These are phyloP conservation scores for Chelon labrosus DNA, from an alignment of 2,797 vertebrate genomes.

Conservation along the genomic window DNA sequence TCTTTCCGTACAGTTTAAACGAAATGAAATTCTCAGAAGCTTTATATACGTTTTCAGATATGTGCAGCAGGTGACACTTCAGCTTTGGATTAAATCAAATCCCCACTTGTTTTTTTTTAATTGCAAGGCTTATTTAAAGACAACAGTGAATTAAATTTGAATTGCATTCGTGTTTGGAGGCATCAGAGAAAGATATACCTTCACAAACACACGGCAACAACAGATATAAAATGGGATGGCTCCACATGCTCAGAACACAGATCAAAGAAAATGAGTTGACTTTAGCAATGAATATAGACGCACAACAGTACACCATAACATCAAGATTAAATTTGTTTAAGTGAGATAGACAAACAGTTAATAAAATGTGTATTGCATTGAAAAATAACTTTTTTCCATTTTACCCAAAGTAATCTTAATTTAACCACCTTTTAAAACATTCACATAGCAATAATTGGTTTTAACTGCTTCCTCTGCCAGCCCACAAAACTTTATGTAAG, in stretches of 20 bases:
- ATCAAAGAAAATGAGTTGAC: not conserved
- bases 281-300: not conserved
- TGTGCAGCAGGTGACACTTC: conserved; percentile 14
- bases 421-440: not conserved
- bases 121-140: conserved; percentile 5
- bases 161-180: not conserved
- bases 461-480: not conserved
- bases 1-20: conserved; percentile 1
- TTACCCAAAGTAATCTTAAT: conserved; percentile 2
- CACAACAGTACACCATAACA: not conserved
- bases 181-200: not conserved
- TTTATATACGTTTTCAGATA: conserved; percentile 5
- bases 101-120: conserved; percentile 1
- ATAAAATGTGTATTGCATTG: not conserved
- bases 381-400: not conserved
- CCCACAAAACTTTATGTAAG: too few species aligned
- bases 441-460: not conserved
- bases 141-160: not conserved
- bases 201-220: not conserved
- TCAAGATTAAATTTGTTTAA: not conserved
- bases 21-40: conserved; percentile 21
- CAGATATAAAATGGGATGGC: not conserved
- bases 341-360: not conserved
- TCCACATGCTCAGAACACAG: not conserved
- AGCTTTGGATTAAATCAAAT: not conserved